A percentile compares a stretch with the other conserved stretches of the same genome.
phyloP scores from a whole-genome alignment of 2,888 invertebrate species.

The Leptinotarsa rubiginosa region DNA sequence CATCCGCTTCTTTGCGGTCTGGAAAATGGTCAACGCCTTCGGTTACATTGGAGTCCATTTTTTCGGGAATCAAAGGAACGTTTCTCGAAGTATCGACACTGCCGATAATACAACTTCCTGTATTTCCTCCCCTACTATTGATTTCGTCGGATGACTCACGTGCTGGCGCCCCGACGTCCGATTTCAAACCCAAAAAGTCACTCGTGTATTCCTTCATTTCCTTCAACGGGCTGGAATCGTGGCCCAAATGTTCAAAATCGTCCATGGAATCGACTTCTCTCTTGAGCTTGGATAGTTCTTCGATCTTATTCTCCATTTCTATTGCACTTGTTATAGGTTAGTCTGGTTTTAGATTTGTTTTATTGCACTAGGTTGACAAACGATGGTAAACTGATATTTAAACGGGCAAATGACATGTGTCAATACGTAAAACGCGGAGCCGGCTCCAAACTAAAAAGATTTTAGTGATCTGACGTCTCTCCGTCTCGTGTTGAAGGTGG shows the following conservation, averaged over 20 bases:
- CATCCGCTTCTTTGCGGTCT: constrained; percentile 58
- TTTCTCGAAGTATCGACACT: constrained; percentile 47
- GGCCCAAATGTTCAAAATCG: constrained; percentile 80
- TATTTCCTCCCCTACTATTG: constrained; percentile 65
- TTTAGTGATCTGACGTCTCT: not conserved
- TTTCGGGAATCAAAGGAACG: constrained; percentile 43
- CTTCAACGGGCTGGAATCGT: constrained; percentile 68
- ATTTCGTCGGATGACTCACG: constrained; percentile 58
- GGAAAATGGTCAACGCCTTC: constrained; percentile 63
- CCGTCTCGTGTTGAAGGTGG: not conserved
- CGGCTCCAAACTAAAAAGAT: not conserved
- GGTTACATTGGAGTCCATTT: constrained; percentile 62
- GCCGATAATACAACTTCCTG: constrained; percentile 53
- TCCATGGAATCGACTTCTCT: constrained; percentile 78
- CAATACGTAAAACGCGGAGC: not conserved
- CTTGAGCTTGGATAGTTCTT: constrained; percentile 45
- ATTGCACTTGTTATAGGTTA: constrained; percentile 7
- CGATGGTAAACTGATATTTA: not conserved
- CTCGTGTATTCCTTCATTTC: constrained; percentile 59
- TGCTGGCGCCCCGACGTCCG: constrained; percentile 49
- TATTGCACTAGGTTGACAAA: not conserved
- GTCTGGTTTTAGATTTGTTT: not conserved
- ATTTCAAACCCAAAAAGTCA: constrained; percentile 60
- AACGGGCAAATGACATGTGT: constrained; percentile 11
- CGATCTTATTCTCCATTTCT: constrained; percentile 44